phyloP scores from a whole-genome alignment of 2,888 invertebrate genomes.

The Theodoxus fluviatilis region DNA sequence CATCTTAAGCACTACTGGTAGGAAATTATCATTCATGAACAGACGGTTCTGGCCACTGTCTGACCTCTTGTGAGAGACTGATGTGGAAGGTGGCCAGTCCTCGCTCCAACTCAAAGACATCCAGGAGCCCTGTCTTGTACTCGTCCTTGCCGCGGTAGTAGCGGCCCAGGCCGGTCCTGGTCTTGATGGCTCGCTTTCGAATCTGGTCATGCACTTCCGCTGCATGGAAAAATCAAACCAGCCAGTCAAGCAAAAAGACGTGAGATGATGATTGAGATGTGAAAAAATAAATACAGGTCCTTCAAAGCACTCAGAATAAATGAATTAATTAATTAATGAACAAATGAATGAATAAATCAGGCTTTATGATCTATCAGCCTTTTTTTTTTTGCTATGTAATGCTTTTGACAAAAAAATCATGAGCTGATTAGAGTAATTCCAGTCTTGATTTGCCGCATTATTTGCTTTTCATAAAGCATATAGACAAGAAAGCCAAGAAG shows the following conservation, averaged over 20 bases:
- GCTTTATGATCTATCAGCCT: too few relatives aligned
- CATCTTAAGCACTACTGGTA: neutral
- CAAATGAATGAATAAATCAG: too few relatives aligned
- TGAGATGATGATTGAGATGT: neutral
- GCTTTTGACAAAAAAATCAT: too few relatives aligned
- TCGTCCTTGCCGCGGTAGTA: constrained; percentile 50
- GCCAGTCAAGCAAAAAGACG: too few relatives aligned
- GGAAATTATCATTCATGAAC: neutral
- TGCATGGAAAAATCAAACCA: constrained; percentile 31
- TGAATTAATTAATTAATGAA: too few relatives aligned
- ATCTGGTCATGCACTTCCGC: constrained; percentile 53
- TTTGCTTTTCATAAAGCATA: too few relatives aligned
- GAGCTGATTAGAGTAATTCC: too few relatives aligned
- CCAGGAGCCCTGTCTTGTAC: constrained; percentile 48
- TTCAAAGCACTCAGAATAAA: too few relatives aligned
- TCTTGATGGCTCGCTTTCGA: constrained; percentile 56
- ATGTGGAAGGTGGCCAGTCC: constrained; percentile 57
- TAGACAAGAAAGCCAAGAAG: too few relatives aligned
- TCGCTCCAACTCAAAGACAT: constrained; percentile 59
- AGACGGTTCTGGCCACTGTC: too few relatives aligned
- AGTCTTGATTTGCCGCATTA: too few relatives aligned
- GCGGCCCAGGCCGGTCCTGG: constrained; percentile 54
- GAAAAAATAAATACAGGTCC: neutral
- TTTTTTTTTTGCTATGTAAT: neutral
- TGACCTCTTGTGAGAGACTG: constrained; percentile 55